A percentile compares a stretch with the other conserved stretches of the same genome.
phyloP scores from a whole-genome alignment of 2,888 invertebrate species.

The Eupithecia subfuscata region DNA sequence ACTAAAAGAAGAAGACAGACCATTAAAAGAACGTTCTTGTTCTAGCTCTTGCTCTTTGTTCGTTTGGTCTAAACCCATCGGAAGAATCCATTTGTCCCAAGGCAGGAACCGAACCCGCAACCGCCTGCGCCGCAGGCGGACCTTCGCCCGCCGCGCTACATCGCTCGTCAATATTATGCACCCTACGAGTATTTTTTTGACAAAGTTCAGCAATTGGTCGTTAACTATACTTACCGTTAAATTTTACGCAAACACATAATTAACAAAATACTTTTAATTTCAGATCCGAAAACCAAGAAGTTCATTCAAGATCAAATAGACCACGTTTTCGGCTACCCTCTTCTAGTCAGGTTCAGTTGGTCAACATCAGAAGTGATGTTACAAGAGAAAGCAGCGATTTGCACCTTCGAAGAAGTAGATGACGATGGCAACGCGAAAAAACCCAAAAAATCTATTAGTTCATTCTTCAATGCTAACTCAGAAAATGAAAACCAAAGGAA shows the following conservation, averaged over 20 bases:
- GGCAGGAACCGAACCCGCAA: no score
- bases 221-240: not conserved
- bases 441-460: constrained; percentile 83
- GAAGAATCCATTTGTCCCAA: no score
- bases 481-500: constrained; percentile 71
- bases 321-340: constrained; percentile 96
- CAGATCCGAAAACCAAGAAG: constrained; percentile 96
- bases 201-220: not conserved
- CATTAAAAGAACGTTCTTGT: no score
- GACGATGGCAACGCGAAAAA: constrained; percentile 76
- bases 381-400: constrained; percentile 87
- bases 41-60: no score
- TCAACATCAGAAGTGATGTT: constrained; percentile 95
- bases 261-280: constrained; percentile 35
- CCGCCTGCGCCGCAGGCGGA: no score
- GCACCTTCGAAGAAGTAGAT: constrained; percentile 88
- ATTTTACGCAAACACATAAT: not conserved
- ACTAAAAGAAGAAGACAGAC: no score
- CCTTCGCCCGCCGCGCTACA: no score
- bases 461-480: constrained; percentile 77
- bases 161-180: no score
- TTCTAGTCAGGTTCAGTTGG: constrained; percentile 98
- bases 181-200: no score
- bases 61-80: no score
- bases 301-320: constrained; percentile 93